Base-by-base conservation (phyloP, 2,888 invertebrate species). In the Campopleginae sp. region DNA sequence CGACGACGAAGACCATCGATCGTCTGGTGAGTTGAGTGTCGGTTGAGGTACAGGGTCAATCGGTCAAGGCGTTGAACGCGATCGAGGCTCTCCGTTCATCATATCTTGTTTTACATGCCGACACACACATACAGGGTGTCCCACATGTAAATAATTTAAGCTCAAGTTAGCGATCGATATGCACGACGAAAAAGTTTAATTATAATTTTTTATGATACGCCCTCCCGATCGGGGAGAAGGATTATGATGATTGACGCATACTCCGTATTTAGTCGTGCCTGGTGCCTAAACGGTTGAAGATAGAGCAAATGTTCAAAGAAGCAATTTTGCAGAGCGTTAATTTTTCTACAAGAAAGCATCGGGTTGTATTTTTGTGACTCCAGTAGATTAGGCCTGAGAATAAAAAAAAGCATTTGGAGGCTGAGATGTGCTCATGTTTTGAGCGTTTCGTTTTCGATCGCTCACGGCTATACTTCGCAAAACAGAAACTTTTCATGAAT, bases 31-130 rank as follows among this genome's bases (percentile, higher is more conserved):
- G 66, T n/a, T 42, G 51, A 54, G 66, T 31, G 54, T 46, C 48
- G 78, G 63, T 48, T 54, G 70, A 82, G 84, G 80, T 74, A 77
- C 86, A 86, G 80, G 85, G 86, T 84, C 85, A 83, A 81, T 76
- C 61, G 84, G 72, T 70, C 76, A 77, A 80, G 80, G 84, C 58
- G 71, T 77, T 71, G 44, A 31, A 48, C 23, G n/a, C 68, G 75
- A 75, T 74, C 61, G 42, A 61, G 65, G 70, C 71, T 78, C 74
- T 66, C 71, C 54, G 61, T 27, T 76, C 31, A 77, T 82, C 77
- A 71, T 74, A 65, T 65, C 33, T 63, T 63, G 46, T 31, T 33
- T 46, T 61, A 63, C 44, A 63, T 19, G 31, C 17, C 17, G 8
- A 23, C 46, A 63, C 12, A 44, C 31, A 46, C 42, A 12, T 66